These are phyloP conservation scores for Rapana venosa DNA, from an alignment of 2,888 invertebrate species.

Conservation along the genomic window DNA sequence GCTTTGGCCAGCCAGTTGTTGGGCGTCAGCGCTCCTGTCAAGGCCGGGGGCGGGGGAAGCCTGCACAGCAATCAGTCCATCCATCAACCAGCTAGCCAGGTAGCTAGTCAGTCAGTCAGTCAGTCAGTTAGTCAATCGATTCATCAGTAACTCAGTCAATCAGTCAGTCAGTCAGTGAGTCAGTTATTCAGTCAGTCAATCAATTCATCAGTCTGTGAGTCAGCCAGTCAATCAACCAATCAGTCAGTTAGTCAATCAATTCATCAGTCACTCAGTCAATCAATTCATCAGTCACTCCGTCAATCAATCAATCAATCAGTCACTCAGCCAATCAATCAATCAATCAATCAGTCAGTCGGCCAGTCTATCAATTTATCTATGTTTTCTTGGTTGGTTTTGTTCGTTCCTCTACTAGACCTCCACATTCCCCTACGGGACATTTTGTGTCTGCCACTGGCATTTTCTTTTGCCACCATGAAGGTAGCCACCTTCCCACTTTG, in stretches of 20 bases:
- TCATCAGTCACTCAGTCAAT: neutral
- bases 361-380: too few species aligned
- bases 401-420: too few species aligned
- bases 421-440: too few species aligned
- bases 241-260: neutral
- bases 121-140: neutral
- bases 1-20: slow-evolving; percentile 37
- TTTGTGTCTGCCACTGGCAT: too few species aligned
- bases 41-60: slow-evolving; percentile 7
- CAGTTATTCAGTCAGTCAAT: neutral
- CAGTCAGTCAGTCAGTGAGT: neutral
- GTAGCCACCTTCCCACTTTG: too few species aligned
- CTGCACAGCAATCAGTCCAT: neutral
- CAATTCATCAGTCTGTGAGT: too few species aligned
- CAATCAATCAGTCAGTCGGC: neutral
- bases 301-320: neutral
- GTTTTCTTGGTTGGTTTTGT: too few species aligned
- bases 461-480: too few species aligned
- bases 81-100: neutral
- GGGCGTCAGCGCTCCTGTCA: slow-evolving; percentile 26
- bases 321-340: neutral
- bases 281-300: neutral
- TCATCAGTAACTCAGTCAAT: neutral
- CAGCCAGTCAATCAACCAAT: neutral
- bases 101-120: neutral